These are phyloP conservation scores for Python bivittatus DNA, from an alignment of 2,113 vertebrate genomes.

Conservation along the genomic window DNA sequence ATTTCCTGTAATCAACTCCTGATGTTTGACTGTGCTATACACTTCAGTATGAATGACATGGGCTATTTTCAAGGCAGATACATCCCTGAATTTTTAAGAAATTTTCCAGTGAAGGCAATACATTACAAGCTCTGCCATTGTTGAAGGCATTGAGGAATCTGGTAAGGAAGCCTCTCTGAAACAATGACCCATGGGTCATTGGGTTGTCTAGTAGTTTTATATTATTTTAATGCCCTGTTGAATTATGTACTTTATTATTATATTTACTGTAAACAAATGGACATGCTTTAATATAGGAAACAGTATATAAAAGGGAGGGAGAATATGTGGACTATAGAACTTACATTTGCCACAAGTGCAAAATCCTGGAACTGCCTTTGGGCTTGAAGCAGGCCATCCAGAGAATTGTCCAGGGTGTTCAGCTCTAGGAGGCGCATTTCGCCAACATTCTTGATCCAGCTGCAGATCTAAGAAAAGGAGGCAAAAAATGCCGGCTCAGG, in stretches of 20 bases:
- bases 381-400: conserved; percentile 76
- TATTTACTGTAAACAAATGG: neutral
- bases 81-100: no score
- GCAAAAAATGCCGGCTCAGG: conserved; percentile 16
- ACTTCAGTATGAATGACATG: no score
- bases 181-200: no score
- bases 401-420: conserved; percentile 72
- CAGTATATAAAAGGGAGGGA: neutral
- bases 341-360: conserved; percentile 78
- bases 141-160: no score
- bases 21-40: no score
- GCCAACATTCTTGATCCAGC: conserved; percentile 83
- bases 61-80: no score
- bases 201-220: no score
- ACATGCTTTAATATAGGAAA: neutral
- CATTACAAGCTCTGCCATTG: no score
- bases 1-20: no score
- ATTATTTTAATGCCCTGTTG: neutral
- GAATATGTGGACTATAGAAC: conserved; percentile 39
- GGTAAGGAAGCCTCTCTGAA: no score
- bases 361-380: conserved; percentile 80
- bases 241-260: neutral
- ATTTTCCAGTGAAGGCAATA: no score
- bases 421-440: conserved; percentile 74
- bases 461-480: conserved; percentile 74